These are phyloP conservation scores for Augiades crinisus DNA, from an alignment of 2,888 invertebrate species.

Conservation along the genomic window DNA sequence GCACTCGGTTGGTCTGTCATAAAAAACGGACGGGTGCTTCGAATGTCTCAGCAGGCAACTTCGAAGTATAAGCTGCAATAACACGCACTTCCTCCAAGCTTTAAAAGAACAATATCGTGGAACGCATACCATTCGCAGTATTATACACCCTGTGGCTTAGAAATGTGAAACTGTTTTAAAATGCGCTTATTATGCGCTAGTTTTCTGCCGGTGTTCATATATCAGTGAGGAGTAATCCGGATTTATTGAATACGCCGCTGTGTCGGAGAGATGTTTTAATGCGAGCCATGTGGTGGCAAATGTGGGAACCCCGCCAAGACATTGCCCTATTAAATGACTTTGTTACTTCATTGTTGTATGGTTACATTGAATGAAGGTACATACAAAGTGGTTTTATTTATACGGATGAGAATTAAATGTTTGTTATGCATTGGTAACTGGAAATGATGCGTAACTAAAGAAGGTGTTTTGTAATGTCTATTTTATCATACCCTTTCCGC, in stretches of 20 bases:
- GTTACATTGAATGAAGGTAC: conserved; percentile 36
- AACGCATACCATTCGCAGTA: conserved; percentile 42
- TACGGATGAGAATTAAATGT: no score
- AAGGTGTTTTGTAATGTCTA: no score
- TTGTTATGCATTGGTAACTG: no score
- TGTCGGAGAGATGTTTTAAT: conserved; percentile 62
- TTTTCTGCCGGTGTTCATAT: conserved; percentile 52
- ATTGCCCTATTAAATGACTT: conserved; percentile 71
- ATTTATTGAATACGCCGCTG: conserved; percentile 72
- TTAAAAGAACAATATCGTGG: conserved; percentile 48
- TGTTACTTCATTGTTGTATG: conserved; percentile 70
- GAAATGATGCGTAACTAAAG: no score
- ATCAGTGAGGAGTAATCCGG: conserved; percentile 66
- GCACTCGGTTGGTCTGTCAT: conserved; percentile 79
- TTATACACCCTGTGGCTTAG: conserved; percentile 48
- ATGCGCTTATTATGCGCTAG: conserved; percentile 36
- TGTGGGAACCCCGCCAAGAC: conserved; percentile 80
- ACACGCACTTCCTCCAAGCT: conserved; percentile 74
- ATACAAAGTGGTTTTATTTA: not conserved
- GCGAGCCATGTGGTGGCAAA: conserved; percentile 74
- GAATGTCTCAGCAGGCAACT: conserved; percentile 79
- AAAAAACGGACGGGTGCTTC: conserved; percentile 79
- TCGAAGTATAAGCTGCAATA: conserved; percentile 78
- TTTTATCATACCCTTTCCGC: no score
- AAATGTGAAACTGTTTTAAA: conserved; percentile 48